Conservation (phyloP, 1,140 invertebrate species). For the Lepidurus couesii region DNA sequence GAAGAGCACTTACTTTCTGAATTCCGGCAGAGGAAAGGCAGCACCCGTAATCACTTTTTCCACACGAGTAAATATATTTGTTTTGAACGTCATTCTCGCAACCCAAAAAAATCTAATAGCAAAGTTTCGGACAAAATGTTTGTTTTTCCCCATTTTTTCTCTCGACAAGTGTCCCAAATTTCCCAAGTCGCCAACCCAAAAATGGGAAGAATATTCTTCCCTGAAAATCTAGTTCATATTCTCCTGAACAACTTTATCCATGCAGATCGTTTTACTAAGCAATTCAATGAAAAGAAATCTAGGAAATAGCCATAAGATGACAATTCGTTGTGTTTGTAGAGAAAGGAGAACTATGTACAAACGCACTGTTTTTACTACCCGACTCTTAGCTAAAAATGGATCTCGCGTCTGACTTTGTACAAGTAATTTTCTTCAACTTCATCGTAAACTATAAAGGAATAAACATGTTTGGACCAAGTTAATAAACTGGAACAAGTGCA, state of each 20-base stretch:
- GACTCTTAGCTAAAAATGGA: neutral
- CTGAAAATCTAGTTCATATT: neutral
- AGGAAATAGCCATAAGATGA: conserved; percentile 10
- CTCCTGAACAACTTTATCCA: neutral
- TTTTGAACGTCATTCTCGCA: too few species aligned
- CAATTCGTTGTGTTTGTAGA: conserved; percentile 13
- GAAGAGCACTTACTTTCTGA: too few species aligned
- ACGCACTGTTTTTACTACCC: neutral
- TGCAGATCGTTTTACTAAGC: neutral
- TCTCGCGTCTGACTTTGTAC: neutral
- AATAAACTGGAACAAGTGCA: neutral
- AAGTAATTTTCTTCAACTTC: neutral
- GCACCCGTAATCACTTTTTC: too few species aligned
- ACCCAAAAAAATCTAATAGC: too few species aligned
- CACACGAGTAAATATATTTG: too few species aligned
- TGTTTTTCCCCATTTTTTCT: too few species aligned
- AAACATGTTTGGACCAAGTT: conserved; percentile 4
- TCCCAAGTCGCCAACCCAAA: neutral
- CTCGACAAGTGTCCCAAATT: too few species aligned
- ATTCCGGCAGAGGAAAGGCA: too few species aligned
- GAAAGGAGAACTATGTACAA: conserved; percentile 15
- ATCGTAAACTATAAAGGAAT: conserved; percentile 5
- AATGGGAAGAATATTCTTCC: neutral
- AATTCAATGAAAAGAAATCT: neutral
- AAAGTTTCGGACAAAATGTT: too few species aligned